Evolutionary conservation across 1,140 invertebrate genomes (phyloP).

Genomic region (Dreissena rostriformis): DNA sequence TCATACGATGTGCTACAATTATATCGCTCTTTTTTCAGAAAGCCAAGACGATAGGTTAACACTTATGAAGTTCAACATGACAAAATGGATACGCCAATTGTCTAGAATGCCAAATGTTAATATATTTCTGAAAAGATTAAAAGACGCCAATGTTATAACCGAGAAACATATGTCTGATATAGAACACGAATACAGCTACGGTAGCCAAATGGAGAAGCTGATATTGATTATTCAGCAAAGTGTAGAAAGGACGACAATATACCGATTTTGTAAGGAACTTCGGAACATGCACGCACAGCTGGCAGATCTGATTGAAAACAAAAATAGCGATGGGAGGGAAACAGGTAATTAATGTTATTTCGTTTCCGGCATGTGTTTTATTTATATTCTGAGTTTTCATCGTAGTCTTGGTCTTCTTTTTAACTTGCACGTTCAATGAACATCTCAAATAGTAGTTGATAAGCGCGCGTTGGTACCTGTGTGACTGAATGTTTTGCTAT

Average conservation of each 20-base stretch:
- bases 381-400: neutral
- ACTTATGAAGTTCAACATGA: slow-evolving; percentile 10
- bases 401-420: neutral
- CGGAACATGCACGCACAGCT: neutral
- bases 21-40: neutral
- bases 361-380: neutral
- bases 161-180: slow-evolving; percentile 2
- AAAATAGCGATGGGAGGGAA: slow-evolving; percentile 25
- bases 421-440: neutral
- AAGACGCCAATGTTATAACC: slow-evolving; percentile 10
- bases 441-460: neutral
- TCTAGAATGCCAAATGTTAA: neutral
- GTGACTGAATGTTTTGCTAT: neutral
- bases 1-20: no score
- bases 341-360: neutral
- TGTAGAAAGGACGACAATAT: neutral
- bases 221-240: slow-evolving; percentile 15
- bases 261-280: slow-evolving; percentile 5
- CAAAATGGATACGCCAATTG: slow-evolving; percentile 10
- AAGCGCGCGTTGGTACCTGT: neutral
- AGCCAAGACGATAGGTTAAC: neutral
- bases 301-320: slow-evolving; percentile 24
- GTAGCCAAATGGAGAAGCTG: slow-evolving; percentile 14
- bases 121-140: slow-evolving; percentile 5
- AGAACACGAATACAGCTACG: slow-evolving; percentile 1